Evolutionary conservation across 2,797 vertebrate species (phyloP), one percentile per base, ranked within the genome.

Genomic region (Poecilia gillii): DNA sequence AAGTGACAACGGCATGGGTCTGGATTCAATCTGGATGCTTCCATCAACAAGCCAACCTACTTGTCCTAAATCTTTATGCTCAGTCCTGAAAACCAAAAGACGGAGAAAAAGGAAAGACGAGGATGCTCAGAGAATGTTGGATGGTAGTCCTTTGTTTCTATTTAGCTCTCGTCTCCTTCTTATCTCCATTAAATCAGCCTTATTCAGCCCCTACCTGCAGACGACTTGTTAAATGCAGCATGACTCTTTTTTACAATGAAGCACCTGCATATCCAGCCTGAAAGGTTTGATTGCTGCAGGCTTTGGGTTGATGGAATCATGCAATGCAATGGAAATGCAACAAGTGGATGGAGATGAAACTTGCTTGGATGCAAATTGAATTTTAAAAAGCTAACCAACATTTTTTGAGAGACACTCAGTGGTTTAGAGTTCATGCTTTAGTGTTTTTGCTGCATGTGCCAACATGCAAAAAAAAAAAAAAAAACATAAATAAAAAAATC

Each of bases 21-120:
- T 94, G 93, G 90, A 89, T 93, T 94, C 91, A 93, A 93, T 95
- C 93, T 88, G 47, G 79, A 82, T 31, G 70, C 88, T 84, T 94
- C 88, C 83, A 90, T 91, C 91, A 90, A 85, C 90, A 88, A 84
- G 84, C 84, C 85, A 64, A 72, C 87, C 81, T 87, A 83, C 90
- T 88, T 84, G 87, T 89, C 81, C 84, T 91, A 82, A 90, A 90
- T 91, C 87, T 89, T 84, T 82, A 73, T 66, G 80, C 82, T 84
- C 73, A 68, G 74, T 87, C 87, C 84, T 72, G 75, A 81, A 88
- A 90, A 84, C 87, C 87, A 82, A 83, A 51, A 79, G 76, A 18
- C 9, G 77, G n/a, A 76, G 71, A 71, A 23, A 79, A 43, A 59
- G 36, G 7, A 6, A 33, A 49, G 18, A 76, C 51, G 25, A n/a